Percentiles rank a stretch among this genome's conserved stretches.
phyloP scores from a whole-genome alignment of 1,140 invertebrate species.

The Argopecten irradians region DNA sequence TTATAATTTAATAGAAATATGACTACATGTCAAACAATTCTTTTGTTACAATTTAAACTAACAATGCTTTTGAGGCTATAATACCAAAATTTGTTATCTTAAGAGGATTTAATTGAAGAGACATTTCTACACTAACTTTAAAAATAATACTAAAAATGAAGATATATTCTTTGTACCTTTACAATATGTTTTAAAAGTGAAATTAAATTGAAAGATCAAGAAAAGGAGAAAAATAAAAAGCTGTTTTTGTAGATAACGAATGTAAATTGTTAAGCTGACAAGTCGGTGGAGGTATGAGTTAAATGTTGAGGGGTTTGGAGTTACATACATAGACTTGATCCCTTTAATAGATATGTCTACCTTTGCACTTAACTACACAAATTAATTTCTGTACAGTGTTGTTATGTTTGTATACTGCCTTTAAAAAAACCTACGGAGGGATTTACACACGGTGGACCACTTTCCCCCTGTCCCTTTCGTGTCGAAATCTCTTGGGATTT shows the following conservation, averaged over 20 bases:
- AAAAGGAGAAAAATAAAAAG: neutral
- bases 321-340: neutral
- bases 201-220: too few species aligned
- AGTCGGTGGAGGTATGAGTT: neutral
- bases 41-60: neutral
- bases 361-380: neutral
- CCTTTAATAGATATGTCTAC: neutral
- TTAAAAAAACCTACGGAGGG: neutral
- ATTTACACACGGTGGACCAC: neutral
- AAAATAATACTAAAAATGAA: neutral
- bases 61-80: neutral
- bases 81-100: neutral
- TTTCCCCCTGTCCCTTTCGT: neutral
- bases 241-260: neutral
- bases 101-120: neutral
- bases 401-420: neutral
- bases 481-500: neutral
- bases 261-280: neutral
- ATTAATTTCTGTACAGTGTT: neutral
- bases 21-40: neutral
- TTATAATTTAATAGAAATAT: neutral
- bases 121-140: neutral
- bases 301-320: neutral
- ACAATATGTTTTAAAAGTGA: too few species aligned
- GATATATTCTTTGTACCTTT: too few species aligned